phyloP scores from a whole-genome alignment of 2,113 vertebrate species.

The human region DNA sequence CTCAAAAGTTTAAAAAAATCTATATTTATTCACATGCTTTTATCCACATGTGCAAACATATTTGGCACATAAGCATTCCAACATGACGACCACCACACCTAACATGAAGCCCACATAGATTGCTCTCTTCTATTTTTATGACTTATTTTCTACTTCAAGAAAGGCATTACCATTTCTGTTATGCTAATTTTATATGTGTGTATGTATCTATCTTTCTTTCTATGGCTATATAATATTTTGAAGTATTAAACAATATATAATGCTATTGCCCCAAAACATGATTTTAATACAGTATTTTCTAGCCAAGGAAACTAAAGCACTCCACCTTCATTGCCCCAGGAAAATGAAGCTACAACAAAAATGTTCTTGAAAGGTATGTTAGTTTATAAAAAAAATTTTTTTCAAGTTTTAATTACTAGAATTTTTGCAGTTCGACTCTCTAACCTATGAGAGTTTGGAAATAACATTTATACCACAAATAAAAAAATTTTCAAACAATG shows the following conservation, averaged over 20 bases:
- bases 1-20: too few species aligned
- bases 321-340: neutral
- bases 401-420: neutral
- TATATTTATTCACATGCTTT: neutral
- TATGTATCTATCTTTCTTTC: neutral
- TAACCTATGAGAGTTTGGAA: neutral
- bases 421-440: neutral
- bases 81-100: neutral
- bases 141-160: neutral
- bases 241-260: neutral
- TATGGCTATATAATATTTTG: neutral
- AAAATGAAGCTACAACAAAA: neutral
- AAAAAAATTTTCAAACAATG: neutral
- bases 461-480: neutral
- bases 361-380: neutral
- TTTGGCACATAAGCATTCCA: neutral
- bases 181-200: neutral
- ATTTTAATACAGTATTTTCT: neutral
- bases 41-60: neutral
- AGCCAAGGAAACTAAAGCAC: neutral
- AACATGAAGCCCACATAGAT: neutral
- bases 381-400: neutral
- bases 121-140: neutral
- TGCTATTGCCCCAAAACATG: neutral
- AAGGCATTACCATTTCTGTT: neutral